Base-by-base conservation (phyloP, 2,113 vertebrate species). In the Sebastes fasciatus region DNA sequence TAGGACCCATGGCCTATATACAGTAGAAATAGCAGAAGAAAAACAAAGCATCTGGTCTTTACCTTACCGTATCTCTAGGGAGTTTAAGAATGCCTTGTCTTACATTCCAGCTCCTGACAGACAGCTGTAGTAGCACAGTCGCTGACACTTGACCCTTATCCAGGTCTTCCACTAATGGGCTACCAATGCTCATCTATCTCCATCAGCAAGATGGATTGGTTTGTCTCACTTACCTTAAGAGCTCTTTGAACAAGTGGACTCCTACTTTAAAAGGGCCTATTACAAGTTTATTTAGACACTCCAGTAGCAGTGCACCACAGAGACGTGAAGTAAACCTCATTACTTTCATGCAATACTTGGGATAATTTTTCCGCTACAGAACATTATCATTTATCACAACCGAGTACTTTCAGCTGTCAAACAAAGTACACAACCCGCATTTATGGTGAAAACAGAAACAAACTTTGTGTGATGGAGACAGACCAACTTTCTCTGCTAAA, bases 181-280 rank as follows among this genome's bases (percentile, higher is more conserved):
- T 40, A 66, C 80, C 42, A 45, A 57, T 67, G 70, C 83, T 82
- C 87, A 90, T 91, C 63, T 6, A 58, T 93, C 88, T 84, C 84
- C 87, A 90, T 88, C 82, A 90, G 66, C 21, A 79, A 81, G 90
- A 92, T 89, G 42, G 80, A 93, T 87, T 66, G 71, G 49, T 55
- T 83, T 17, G 17, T 82, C 83, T 89, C 80, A 83, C 51, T 85
- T 72, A 65, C 62, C 61, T 57, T 2, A 0, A 84, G 81, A 82
- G 73, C 48, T 16, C 63, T 34, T 77, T 79, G 54, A 89, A 79
- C 26, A 63, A 65, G 61, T 21, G 17, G 23, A 58, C 71, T 85
- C 34, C 72, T 13, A 55, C 21, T 76, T 72, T 63, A n/a, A 89
- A 84, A 73, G 51, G 19, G 48, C 17, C 61, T 46, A 57, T 73